Evolutionary conservation across 2,113 vertebrate genomes (phyloP).

Genomic region (Benitochromis conjunctus): DNA sequence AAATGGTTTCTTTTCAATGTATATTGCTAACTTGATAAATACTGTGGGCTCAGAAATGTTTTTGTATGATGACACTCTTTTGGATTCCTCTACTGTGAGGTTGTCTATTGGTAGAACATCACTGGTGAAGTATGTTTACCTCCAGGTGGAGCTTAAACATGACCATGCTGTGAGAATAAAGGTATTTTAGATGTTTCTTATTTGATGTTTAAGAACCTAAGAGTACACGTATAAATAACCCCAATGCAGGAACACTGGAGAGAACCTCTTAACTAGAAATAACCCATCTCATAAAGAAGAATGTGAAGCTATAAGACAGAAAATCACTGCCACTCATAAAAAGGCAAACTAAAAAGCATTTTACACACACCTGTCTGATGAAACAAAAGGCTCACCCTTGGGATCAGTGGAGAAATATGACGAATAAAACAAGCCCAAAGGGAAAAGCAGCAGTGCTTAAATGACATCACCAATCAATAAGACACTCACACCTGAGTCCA

Average conservation of each 20-base stretch:
- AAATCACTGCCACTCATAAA: neutral
- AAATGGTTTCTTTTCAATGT: neutral
- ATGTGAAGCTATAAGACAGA: neutral
- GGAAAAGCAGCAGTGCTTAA: neutral
- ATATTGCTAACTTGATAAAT: neutral
- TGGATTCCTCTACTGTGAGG: neutral
- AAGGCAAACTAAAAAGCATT: neutral
- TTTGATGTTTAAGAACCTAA: neutral
- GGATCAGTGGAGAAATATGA: neutral
- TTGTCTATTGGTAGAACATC: neutral
- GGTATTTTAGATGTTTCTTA: neutral
- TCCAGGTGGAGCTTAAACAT: neutral
- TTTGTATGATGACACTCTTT: neutral
- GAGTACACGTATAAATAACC: neutral
- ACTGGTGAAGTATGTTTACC: neutral
- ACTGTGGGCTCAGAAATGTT: neutral
- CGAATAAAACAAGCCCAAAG: neutral
- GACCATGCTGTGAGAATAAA: neutral
- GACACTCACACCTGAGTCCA: constrained; percentile 14
- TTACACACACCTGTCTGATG: neutral
- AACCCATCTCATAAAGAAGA: neutral
- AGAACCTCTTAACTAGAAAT: neutral
- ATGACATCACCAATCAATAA: constrained; percentile 35
- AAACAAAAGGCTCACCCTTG: neutral
- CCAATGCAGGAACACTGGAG: neutral